phyloP scores from a whole-genome alignment of 1,140 invertebrate genomes.

The Pseudachorutes palmiensis region DNA sequence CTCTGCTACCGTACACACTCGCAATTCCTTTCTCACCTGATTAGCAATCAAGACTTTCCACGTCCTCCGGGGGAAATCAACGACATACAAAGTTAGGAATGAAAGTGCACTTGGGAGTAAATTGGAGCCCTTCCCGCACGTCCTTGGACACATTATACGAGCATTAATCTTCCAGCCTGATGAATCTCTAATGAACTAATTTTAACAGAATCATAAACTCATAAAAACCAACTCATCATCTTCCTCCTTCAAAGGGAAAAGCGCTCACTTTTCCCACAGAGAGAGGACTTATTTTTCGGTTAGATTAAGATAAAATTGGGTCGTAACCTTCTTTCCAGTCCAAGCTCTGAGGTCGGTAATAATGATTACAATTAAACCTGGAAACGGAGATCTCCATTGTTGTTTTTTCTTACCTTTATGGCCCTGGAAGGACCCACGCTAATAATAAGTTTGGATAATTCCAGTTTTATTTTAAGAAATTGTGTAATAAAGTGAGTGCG shows the following conservation, averaged over 20 bases:
- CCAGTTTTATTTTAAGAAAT: neutral
- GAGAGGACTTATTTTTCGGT: too few species aligned
- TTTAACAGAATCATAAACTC: neutral
- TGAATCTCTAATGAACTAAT: neutral
- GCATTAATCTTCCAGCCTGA: too few species aligned
- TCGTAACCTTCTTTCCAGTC: too few species aligned
- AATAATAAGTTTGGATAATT: neutral
- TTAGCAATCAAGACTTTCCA: neutral
- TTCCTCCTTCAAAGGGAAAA: neutral
- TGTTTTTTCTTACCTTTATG: neutral
- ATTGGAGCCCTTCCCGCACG: too few species aligned
- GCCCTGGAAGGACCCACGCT: neutral
- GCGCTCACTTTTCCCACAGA: too few species aligned
- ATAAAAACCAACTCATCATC: neutral
- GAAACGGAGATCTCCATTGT: too few species aligned
- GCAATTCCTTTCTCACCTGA: constrained; percentile 10
- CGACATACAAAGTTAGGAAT: too few species aligned
- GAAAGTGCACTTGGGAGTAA: too few species aligned
- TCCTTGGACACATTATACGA: too few species aligned
- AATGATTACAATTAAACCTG: neutral
- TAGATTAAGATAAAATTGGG: too few species aligned
- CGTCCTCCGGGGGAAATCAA: neutral
- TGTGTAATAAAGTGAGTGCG: neutral
- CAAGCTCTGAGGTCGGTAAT: neutral
- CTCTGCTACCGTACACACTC: too few species aligned